These are phyloP conservation scores for Coregonus clupeaformis DNA, from an alignment of 2,113 vertebrate species.

Conservation along the genomic window DNA sequence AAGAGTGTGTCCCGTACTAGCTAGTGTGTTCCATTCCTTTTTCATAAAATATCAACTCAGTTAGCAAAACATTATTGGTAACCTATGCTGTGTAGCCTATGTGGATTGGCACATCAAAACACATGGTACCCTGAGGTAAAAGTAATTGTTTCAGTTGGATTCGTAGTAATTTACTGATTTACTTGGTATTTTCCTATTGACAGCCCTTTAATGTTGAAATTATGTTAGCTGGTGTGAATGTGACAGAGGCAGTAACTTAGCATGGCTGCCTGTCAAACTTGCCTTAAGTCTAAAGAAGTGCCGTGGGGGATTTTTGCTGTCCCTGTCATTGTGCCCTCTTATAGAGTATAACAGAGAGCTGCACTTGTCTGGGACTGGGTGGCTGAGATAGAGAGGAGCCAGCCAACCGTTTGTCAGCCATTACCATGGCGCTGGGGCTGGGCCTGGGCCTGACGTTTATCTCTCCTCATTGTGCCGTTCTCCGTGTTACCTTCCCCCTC, in stretches of 20 bases:
- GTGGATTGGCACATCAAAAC: no score
- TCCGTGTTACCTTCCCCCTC: slow-evolving; percentile 42
- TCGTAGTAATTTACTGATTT: not conserved
- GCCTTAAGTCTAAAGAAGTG: slow-evolving; percentile 3
- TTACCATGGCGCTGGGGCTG: slow-evolving; percentile 27
- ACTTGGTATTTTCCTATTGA: not conserved
- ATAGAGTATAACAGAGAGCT: slow-evolving; percentile 27
- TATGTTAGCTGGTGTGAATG: not conserved
- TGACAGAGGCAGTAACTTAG: not conserved
- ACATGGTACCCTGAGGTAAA: not conserved
- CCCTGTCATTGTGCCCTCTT: slow-evolving; percentile 7
- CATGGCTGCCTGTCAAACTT: slow-evolving; percentile 8
- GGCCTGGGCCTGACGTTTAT: slow-evolving; percentile 55
- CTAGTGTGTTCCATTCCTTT: no score
- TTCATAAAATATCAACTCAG: no score
- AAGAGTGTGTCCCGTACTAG: no score
- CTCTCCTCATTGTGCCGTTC: slow-evolving; percentile 44
- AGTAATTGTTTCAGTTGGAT: not conserved
- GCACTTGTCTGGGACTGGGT: slow-evolving; percentile 31
- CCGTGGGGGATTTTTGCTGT: slow-evolving; percentile 11
- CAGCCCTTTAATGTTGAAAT: not conserved
- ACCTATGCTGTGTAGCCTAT: no score
- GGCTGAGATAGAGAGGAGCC: slow-evolving; percentile 36
- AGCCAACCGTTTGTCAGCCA: slow-evolving; percentile 53
- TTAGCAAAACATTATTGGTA: no score